Evolutionary conservation across 1,140 invertebrate species (phyloP), one percentile per base, ranked within the genome.

Genomic region (Drosophila parvula): DNA sequence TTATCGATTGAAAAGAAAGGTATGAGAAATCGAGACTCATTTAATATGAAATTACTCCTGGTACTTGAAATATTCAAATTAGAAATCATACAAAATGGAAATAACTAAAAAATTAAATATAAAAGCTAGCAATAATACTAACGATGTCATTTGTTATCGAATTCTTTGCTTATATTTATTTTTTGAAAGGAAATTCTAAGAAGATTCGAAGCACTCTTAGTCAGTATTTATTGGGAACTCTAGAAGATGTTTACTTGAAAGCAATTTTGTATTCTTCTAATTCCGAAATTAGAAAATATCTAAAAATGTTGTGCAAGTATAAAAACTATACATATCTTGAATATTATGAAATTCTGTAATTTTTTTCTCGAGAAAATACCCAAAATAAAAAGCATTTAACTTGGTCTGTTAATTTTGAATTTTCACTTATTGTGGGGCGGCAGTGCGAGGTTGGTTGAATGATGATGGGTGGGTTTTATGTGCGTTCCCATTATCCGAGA

Each of bases 401-500:
- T 50, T 7, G 28, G 38, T 28, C 38, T 43, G 18, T 63, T 34
- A 40, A 27, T 32, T 63, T 40, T 41, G 3, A 22, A 41, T 59
- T 58, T 62, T 32, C 53, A 32, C 36, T 59, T 63, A 22, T 41
- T 14, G 14, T 27, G 2, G 32, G 22, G 14, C n/a, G n/a, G 11
- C n/a, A 56, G 10, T 12, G n/a, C 5, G 0, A 16, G 48, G 5
- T 50, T 28, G 28, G 27, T n/a, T n/a, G 22, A 22, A 22, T 22
- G 22, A 22, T 34, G 28, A 18, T 34, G 48, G 60, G 16, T 41
- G 27, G 27, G 14, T 41, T 63, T 63, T 63, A 60, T 63, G 61
- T 61, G 38, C 28, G 56, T 69, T 67, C 45, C 45, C 45, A 67
- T 69, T 69, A 67, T 44, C 36, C 38, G 11, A 51, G 47, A 18